Conservation (phyloP, 2,888 invertebrate species). For the Omphaloscelis lunosa region DNA sequence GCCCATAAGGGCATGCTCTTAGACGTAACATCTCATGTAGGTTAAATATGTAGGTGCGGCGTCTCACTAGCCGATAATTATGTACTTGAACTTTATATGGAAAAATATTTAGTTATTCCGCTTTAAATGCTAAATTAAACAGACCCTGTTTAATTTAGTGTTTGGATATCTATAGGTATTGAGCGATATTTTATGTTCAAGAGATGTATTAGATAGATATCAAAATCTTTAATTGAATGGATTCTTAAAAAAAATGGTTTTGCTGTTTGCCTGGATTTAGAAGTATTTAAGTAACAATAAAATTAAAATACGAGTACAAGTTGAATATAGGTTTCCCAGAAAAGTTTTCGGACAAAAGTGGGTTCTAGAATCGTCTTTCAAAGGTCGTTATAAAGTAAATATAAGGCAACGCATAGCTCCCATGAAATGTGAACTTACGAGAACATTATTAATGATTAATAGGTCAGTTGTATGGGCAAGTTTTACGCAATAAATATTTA, state of each 20-base stretch:
- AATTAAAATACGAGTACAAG: neutral
- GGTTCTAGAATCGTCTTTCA: neutral
- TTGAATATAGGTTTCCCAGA: neutral
- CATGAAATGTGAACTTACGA: conserved; percentile 5
- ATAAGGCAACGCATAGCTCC: neutral
- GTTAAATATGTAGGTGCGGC: conserved; percentile 54
- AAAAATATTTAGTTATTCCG: conserved; percentile 26
- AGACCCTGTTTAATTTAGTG: conserved; percentile 1
- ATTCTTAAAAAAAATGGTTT: neutral
- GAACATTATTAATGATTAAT: conserved; percentile 6
- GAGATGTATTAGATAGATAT: neutral
- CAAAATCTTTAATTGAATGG: neutral
- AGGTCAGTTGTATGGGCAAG: conserved; percentile 30
- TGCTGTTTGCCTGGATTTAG: neutral
- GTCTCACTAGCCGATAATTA: conserved; percentile 33
- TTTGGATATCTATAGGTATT: neutral
- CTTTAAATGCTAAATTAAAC: no score
- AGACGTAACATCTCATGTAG: conserved; percentile 45
- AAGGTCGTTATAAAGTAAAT: neutral
- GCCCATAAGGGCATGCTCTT: conserved; percentile 38
- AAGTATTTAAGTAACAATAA: neutral
- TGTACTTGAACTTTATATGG: conserved; percentile 61
- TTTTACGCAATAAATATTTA: conserved; percentile 38
- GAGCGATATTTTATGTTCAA: neutral
- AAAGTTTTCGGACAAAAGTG: neutral